Percentiles rank a stretch among this genome's conserved stretches.
phyloP scores from a whole-genome alignment of 2,888 invertebrate species.

The Bimastos eiseni region DNA sequence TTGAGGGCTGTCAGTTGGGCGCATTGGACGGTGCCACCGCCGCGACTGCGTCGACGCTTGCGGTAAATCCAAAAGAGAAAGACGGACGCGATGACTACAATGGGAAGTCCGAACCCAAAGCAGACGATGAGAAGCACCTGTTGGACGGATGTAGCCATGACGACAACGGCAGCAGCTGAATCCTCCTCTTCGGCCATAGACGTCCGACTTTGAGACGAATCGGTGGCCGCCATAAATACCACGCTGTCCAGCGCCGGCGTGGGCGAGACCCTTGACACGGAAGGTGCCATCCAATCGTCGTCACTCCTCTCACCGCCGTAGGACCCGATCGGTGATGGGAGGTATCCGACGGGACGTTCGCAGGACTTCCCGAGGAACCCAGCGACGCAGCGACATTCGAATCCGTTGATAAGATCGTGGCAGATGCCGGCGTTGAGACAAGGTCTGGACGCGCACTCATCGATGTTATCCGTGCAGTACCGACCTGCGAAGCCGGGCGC shows the following conservation, averaged over 20 bases:
- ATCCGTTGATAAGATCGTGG: conserved; percentile 79
- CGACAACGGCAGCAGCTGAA: too few species aligned
- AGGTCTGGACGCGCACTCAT: conserved; percentile 76
- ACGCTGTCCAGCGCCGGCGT: not conserved
- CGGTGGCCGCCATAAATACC: not conserved
- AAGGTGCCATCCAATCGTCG: not conserved
- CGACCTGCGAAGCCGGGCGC: conserved; percentile 88
- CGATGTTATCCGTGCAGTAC: conserved; percentile 81
- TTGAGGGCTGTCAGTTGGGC: not conserved
- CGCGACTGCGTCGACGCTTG: not conserved
- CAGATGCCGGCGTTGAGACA: conserved; percentile 84
- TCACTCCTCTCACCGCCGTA: not conserved
- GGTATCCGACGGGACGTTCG: not conserved
- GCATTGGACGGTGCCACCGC: not conserved
- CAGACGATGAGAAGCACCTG: conserved; percentile 34
- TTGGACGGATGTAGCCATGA: not conserved
- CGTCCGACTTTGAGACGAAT: not conserved
- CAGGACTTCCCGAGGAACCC: conserved; percentile 47
- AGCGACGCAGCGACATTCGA: conserved; percentile 65
- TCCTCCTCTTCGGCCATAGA: not conserved
- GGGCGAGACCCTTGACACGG: not conserved
- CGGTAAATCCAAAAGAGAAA: conserved; percentile 13
- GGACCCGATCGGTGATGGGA: not conserved
- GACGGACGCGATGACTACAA: conserved; percentile 27
- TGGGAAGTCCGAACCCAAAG: conserved; percentile 34